Evolutionary conservation across 2,888 invertebrate genomes (phyloP).

Genomic region (Lumbricus terrestris): DNA sequence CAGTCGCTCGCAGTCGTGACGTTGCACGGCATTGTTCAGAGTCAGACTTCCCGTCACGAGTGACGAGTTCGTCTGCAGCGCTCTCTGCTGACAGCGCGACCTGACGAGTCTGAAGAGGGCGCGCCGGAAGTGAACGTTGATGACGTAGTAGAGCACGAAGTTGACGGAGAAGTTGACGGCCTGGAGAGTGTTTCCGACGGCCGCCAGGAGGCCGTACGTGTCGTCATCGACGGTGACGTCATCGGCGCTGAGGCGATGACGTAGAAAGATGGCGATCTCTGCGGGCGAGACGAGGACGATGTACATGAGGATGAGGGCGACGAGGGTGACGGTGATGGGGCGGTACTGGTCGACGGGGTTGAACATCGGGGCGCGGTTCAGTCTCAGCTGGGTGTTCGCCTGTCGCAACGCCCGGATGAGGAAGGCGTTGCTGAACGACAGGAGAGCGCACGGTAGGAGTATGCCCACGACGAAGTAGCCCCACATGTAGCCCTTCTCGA

Average conservation of each 20-base stretch:
- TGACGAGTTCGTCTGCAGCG: background rate
- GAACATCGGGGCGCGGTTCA: background rate
- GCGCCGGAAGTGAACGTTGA: constrained; percentile 37
- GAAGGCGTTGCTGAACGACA: constrained; percentile 52
- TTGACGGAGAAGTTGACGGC: constrained; percentile 42
- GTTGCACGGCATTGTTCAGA: background rate
- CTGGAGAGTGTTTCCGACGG: constrained; percentile 35
- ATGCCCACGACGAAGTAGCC: constrained; percentile 52
- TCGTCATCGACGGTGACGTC: constrained; percentile 15
- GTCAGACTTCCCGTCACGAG: background rate
- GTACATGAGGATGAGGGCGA: constrained; percentile 53
- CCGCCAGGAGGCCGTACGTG: constrained; percentile 31
- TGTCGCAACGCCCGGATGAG: constrained; percentile 43
- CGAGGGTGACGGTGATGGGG: constrained; percentile 51
- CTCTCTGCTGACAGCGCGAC: background rate
- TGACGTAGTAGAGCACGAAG: constrained; percentile 42
- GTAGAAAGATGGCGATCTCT: constrained; percentile 50
- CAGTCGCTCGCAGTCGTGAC: background rate
- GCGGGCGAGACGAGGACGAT: constrained; percentile 54
- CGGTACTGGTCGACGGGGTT: constrained; percentile 24
- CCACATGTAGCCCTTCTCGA: constrained; percentile 33
- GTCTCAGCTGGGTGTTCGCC: constrained; percentile 26
- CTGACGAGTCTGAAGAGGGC: constrained; percentile 6
- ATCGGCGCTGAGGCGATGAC: constrained; percentile 35
- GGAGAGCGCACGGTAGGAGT: constrained; percentile 49